Evolutionary conservation across 2,888 invertebrate species (phyloP), one percentile per base, ranked within the genome.

Genomic region (Macropis europaea): DNA sequence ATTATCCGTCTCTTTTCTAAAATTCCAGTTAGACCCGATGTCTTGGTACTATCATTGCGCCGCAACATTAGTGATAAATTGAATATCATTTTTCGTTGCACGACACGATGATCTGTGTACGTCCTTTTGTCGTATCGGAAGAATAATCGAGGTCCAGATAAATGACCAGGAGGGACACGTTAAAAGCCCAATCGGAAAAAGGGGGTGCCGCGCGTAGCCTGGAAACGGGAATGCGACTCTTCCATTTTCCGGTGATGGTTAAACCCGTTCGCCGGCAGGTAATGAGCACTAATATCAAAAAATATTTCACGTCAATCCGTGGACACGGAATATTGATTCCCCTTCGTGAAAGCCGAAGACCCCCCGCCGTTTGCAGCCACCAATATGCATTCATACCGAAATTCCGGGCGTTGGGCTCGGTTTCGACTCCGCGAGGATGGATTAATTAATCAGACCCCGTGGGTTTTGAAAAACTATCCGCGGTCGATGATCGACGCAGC

Each of bases 281-380:
- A 84, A 84, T 85, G 83, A 86, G 82, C 84, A 77, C 69, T 84
- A 81, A 85, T 85, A 82, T 83, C 75, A 80, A 81, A 80, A 85
- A 86, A 87, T 86, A 86, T 86, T 87, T 83, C 84, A 80, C 81
- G 82, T 85, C 84, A 82, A 86, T 85, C 82, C 74, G 62, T 66
- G 71, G 73, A 79, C 76, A 76, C 38, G 75, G 77, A 77, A 83
- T 84, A 87, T 87, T 81, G 86, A 87, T 86, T 86, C 73, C 73
- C 73, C 68, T 64, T 64, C 76, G 53, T 76, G 79, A 79, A 78
- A 81, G 75, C 82, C 48, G 28, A 62, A 57, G 43, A 52, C 42
- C 63, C 38, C 54, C 48, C 63, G 30, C 62, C 54, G 67, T 76
- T 80, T 60, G 67, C 67, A 56, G 69, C 69, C 38, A 53, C 76